These are phyloP conservation scores for Timema cristinae DNA, from an alignment of 2,888 invertebrate species.

Conservation along the genomic window DNA sequence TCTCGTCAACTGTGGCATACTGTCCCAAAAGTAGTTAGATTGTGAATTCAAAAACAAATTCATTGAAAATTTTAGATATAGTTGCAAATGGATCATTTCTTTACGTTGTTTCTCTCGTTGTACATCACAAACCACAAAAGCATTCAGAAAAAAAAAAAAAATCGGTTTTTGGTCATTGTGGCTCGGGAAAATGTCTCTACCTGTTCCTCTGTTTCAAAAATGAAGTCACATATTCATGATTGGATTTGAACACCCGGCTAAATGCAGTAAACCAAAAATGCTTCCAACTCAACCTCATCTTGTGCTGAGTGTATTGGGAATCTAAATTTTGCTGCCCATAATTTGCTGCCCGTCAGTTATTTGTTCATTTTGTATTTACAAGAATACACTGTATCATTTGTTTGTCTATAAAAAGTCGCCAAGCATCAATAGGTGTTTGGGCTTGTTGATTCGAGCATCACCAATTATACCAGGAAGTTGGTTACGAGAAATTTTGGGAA, in stretches of 20 bases:
- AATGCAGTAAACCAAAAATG: background rate
- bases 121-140: background rate
- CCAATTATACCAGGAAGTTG: too few species aligned
- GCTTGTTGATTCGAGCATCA: too few species aligned
- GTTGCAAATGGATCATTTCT: background rate
- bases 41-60: background rate
- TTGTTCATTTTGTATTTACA: too few species aligned
- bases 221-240: background rate
- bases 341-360: too few species aligned
- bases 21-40: background rate
- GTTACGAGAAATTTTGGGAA: too few species aligned
- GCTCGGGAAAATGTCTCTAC: background rate
- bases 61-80: background rate
- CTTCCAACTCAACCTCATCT: background rate
- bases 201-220: background rate
- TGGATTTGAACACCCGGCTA: constrained; percentile 4
- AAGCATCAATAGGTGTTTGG: too few species aligned
- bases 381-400: too few species aligned
- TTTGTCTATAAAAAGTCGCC: too few species aligned
- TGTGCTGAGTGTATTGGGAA: too few species aligned
- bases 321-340: too few species aligned
- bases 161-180: background rate
- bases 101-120: background rate
- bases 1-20: too few species aligned
- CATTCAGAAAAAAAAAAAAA: background rate